phyloP scores from a whole-genome alignment of 2,888 invertebrate species.

The Anticlea derivata region DNA sequence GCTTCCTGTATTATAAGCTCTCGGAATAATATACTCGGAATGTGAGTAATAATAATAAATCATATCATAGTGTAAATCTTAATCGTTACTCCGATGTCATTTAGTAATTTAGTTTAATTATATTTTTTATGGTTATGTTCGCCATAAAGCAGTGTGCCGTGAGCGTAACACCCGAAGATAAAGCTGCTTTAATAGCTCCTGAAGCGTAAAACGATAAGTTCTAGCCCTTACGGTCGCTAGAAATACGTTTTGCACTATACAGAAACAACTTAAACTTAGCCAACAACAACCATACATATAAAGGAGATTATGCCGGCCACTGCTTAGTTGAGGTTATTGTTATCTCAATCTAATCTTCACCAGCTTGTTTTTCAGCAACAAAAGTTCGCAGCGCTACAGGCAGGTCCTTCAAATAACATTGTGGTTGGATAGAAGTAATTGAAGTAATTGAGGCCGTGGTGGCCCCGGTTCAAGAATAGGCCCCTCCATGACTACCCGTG shows the following conservation, averaged over 20 bases:
- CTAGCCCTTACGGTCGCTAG: background rate
- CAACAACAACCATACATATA: conserved; percentile 19
- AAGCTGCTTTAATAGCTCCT: conserved; percentile 12
- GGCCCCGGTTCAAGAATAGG: too few species aligned
- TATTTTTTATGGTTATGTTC: conserved; percentile 21
- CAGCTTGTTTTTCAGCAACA: conserved; percentile 17
- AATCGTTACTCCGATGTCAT: conserved; percentile 18
- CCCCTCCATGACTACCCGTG: too few species aligned
- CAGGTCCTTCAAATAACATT: background rate
- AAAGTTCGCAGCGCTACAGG: background rate
- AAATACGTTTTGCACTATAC: conserved; percentile 17
- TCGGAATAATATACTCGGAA: background rate
- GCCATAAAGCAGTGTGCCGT: conserved; percentile 17
- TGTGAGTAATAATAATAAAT: conserved; percentile 8
- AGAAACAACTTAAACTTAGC: conserved; percentile 22
- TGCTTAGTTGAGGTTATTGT: conserved; percentile 6
- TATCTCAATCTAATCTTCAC: conserved; percentile 7
- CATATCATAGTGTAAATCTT: conserved; percentile 9
- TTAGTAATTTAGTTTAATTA: conserved; percentile 20
- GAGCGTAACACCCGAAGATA: conserved; percentile 2
- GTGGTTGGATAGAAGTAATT: conserved; percentile 2
- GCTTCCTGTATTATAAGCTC: background rate
- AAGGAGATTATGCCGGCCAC: conserved; percentile 20
- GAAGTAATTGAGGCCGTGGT: too few species aligned
- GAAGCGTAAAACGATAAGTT: background rate